Evolutionary conservation across 2,888 invertebrate genomes (phyloP), one percentile per base, ranked within the genome.

Genomic region (Epirrhoe tristata): DNA sequence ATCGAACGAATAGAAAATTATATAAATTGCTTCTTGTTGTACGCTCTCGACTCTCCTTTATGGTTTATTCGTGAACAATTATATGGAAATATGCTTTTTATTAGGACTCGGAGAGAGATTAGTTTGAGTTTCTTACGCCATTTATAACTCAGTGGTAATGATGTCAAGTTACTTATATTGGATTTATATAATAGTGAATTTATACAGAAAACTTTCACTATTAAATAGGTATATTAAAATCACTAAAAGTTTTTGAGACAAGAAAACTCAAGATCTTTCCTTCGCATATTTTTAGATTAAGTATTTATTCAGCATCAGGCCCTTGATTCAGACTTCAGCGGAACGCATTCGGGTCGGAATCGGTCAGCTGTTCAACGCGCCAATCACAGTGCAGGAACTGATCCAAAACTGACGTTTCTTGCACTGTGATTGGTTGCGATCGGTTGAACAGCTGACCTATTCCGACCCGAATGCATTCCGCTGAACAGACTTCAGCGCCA

Each of bases 1-100:
- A 87, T 87, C 83, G 85, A 84, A 87, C 82, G 84, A 85, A 87
- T 87, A 86, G 84, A 83, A 87, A 87, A 89, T 86, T 87, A 86
- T 84, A 87, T 87, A 87, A 89, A 87, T 88, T 86, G 86, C 87
- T 86, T 83, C 85, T 85, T 80, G 85, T 80, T 81, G 81, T 86
- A 83, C 84, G 83, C 75, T 72, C 77, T 75, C 69, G 68, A 70
- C 68, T 75, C 74, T 48, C 69, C 69, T 74, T 82, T 81, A 79
- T 80, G 80, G 77, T 63, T 71, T 75, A 76, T 74, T 84, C 84
- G 83, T 84, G 82, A 81, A 85, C 86, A 85, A 86, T 87, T 84
- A 86, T 81, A 75, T 74, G 76, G 76, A 79, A 81, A 77, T 82
- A 73, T 75, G 76, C 74, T 79, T 82, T 81, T 81, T 80, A 74